Base-by-base conservation (phyloP, 2,113 vertebrate species). In the Meleagris gallopavo region DNA sequence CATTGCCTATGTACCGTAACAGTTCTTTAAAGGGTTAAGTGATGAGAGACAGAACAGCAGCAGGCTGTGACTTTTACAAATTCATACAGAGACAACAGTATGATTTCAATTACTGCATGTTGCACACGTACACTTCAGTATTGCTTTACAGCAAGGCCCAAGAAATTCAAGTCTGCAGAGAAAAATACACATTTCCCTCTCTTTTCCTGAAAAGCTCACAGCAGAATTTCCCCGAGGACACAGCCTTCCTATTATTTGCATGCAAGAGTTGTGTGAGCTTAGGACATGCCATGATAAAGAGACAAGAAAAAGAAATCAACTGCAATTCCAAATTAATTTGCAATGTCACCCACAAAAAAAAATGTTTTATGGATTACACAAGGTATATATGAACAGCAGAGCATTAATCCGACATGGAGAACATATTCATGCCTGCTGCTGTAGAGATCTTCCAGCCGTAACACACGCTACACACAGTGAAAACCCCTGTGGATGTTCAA, bases 401-500 rank as follows among this genome's bases (percentile, higher is more conserved):
- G 86, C 2, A 1, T 60, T 57, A 11, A 72, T 74, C 46, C 78
- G 57, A 69, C 14, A 62, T 6, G 67, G 60, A 75, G 38, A 75
- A 32, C 25, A 74, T 3, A 34, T 1, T 4, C 18, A 7, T 67
- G 54, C 41, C 77, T 80, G 66, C 67, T 77, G 27, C 41, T 57
- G 74, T 22, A 36, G 40, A 83, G 61, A 78, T 57, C 5, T 57
- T 83, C 36, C 74, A 7, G 1, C 13, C 88, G 32, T 45, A 43
- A 79, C 46, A 88, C 24, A 29, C 61, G n/a, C 13, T 60, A 50
- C 19, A 52, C n/a, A 54, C 38, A 38, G 57, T 32, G 40, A 65
- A 83, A 89, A 74, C 30, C 71, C 87, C 62, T 46, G 64, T 36
- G 67, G 91, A 79, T 34, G 91, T 46, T 74, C 89, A 85, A 72